Base-by-base conservation (phyloP, 2,113 vertebrate species). In the Phasianus colchicus region DNA sequence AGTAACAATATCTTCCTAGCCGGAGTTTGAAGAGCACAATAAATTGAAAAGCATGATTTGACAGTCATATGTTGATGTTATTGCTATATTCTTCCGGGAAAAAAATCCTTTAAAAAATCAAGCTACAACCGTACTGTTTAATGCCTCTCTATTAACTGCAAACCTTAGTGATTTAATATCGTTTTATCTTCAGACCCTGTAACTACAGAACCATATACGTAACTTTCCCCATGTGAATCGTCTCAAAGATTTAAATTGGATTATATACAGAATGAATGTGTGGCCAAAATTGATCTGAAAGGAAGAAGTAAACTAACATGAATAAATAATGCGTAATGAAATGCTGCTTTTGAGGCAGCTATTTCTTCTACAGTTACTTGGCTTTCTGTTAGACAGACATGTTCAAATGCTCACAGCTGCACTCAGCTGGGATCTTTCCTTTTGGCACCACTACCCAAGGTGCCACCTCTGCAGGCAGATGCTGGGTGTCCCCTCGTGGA, bases 361-460 rank as follows among this genome's bases (percentile, higher is more conserved):
- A 55, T 34, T 29, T 64, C 29, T 64, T 64, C 38, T 18, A 29
- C 12, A 10, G 5, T 16, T 60, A 34, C 6, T 0, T 1, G 12
- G n/a, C 43, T 13, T 36, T 52, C 72, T 85, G 24, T 43, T 86
- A 76, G 76, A 32, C 7, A 52, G 29, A 3, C 0, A 0, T 9
- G 11, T 29, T 55, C 61, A 63, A 58, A 71, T 1, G 8, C 0
- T 0, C 43, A 32, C 13, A 18, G 0, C 1, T 1, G 1, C 0
- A 0, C 11, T 55, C 10, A 25, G 18, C 38, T 42, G 38, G 12
- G 43, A 27, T 34, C 29, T 16, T 57, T 30, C 7, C 38, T 52
- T 70, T 48, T 65, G 25, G 20, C 17, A 64, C 27, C 4, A 1
- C 12, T 0, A 0, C 20, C 43, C 52, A 13, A 30, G 20, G 14